Evolutionary conservation across 2,888 invertebrate genomes (phyloP), one percentile per base, ranked within the genome.

Genomic region (Plagiodera versicolora): DNA sequence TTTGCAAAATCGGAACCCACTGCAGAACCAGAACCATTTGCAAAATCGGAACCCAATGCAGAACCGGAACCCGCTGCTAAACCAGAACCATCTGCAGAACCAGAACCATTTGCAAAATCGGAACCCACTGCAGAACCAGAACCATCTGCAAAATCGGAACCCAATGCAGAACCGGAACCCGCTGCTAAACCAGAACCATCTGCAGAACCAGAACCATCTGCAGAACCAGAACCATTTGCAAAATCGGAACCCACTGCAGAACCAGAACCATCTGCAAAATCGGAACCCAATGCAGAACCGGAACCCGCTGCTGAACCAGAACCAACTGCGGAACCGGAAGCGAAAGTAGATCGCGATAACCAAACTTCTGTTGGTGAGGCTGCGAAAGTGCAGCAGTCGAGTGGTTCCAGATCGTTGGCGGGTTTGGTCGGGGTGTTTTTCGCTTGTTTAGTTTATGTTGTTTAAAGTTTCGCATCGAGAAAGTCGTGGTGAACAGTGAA

Each of bases 271-370:
- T 46, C 53, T 16, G n/a, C n/a, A n/a, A n/a, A n/a, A n/a, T n/a
- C n/a, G n/a, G n/a, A n/a, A n/a, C n/a, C n/a, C n/a, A n/a, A n/a
- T n/a, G n/a, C n/a, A n/a, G n/a, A n/a, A n/a, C n/a, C n/a, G n/a
- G n/a, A n/a, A n/a, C n/a, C n/a, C n/a, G n/a, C n/a, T n/a, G 11
- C 58, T 10, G 56, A 63, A 53, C 64, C 64, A 9, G 66, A 65
- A 48, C 53, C 62, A 8, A n/a, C n/a, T n/a, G n/a, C n/a, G n/a
- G n/a, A n/a, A n/a, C n/a, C n/a, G n/a, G n/a, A n/a, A n/a, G 50
- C 32, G 39, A 45, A 58, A 2, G 51, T 58, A 6, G 58, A 55
- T n/a, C 16, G 18, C 24, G 17, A 18, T 14, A 30, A 50, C 14
- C 56, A 60, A 17, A 46, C 17, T 18, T 32, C 48, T 24, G 47